phyloP scores from a whole-genome alignment of 2,888 invertebrate species.

The Sphaerophoria taeniata region DNA sequence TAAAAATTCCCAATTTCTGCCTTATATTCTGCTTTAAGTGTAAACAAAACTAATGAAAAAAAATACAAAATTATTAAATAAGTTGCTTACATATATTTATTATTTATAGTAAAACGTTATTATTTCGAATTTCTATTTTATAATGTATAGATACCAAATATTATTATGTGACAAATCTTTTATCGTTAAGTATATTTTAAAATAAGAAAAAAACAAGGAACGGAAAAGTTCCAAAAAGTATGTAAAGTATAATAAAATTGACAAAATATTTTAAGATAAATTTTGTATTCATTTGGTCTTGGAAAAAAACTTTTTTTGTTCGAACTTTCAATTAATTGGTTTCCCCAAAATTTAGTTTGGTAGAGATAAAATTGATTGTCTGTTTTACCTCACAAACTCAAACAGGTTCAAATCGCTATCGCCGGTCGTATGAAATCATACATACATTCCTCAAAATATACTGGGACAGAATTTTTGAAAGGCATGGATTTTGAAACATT shows the following conservation, averaged over 20 bases:
- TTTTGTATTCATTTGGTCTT: too few relatives aligned
- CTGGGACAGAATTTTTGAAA: too few relatives aligned
- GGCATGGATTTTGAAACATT: too few relatives aligned
- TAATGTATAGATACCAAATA: slow-evolving; percentile 68
- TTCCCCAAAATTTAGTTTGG: too few relatives aligned
- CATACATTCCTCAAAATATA: too few relatives aligned
- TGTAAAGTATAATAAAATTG: slow-evolving; percentile 54
- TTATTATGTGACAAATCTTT: slow-evolving; percentile 71
- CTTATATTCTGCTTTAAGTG: slow-evolving; percentile 60
- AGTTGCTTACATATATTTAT: neutral
- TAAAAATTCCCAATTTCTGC: slow-evolving; percentile 31
- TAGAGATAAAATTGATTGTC: too few relatives aligned
- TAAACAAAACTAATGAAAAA: neutral
- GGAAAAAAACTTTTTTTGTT: too few relatives aligned
- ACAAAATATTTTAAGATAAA: neutral
- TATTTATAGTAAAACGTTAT: neutral
- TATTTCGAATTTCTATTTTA: slow-evolving; percentile 57
- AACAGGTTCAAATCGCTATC: too few relatives aligned
- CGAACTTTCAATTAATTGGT: too few relatives aligned
- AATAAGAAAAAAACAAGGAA: slow-evolving; percentile 27
- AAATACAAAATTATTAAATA: slow-evolving; percentile 38
- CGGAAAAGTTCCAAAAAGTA: slow-evolving; percentile 53
- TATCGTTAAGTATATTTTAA: slow-evolving; percentile 41
- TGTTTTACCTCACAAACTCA: too few relatives aligned
- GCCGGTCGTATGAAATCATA: too few relatives aligned